Percentiles rank a stretch among this genome's conserved stretches.
Conservation (phyloP, 2,888 invertebrate genomes). For the Ichneumoninae sp. region DNA sequence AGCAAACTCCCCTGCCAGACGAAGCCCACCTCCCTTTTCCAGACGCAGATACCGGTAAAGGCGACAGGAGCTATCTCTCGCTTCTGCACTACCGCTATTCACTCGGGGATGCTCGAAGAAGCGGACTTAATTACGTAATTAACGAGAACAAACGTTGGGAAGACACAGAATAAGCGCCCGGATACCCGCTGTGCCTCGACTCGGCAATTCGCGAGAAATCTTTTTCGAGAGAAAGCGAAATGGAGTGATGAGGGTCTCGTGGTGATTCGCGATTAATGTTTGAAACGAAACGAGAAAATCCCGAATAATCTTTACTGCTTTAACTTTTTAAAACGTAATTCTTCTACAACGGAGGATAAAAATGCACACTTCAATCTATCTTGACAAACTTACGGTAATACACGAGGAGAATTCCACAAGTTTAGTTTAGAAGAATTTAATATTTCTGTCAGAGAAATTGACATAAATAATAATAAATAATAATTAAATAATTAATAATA, state of each 20-base stretch:
- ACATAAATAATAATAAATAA: too few relatives aligned
- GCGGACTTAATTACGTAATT: conserved; percentile 65
- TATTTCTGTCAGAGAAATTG: too few relatives aligned
- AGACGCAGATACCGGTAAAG: conserved; percentile 35
- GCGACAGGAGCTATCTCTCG: conserved; percentile 17
- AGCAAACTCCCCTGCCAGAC: conserved; percentile 69
- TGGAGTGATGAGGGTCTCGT: conserved; percentile 34
- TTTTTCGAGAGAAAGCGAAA: conserved; percentile 41
- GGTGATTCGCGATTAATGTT: conserved; percentile 38
- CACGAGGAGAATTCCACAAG: too few relatives aligned
- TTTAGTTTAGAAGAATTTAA: too few relatives aligned
- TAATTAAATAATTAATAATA: too few relatives aligned
- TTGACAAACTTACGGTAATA: neutral
- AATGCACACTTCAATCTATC: neutral
- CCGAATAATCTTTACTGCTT: neutral
- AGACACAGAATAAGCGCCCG: conserved; percentile 36
- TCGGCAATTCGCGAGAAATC: conserved; percentile 41
- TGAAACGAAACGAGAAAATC: conserved; percentile 6
- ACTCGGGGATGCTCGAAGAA: conserved; percentile 58
- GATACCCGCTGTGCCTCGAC: conserved; percentile 27
- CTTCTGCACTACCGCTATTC: conserved; percentile 35
- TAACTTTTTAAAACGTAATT: neutral
- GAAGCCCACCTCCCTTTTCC: conserved; percentile 55
- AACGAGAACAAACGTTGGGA: conserved; percentile 64
- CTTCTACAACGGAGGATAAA: neutral